Evolutionary conservation across 2,113 vertebrate species (phyloP).

Genomic region (Halcyon malimbica): DNA sequence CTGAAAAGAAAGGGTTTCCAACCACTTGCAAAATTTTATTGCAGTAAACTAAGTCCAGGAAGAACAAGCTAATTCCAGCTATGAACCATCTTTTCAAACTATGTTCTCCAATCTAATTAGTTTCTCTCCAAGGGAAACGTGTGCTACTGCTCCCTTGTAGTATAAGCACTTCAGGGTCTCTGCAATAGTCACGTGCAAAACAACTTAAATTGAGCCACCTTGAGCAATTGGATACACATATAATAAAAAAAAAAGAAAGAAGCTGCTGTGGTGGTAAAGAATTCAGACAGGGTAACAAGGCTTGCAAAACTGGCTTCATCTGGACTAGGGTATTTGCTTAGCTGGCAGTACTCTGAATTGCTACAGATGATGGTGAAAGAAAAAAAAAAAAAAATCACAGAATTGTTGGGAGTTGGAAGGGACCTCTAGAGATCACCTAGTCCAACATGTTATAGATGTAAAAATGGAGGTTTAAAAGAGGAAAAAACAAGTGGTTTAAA

Average conservation of each 20-base stretch:
- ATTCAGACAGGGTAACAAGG: background rate
- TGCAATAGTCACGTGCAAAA: background rate
- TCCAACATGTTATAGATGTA: background rate
- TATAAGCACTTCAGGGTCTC: background rate
- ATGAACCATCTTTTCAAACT: background rate
- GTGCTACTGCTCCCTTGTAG: background rate
- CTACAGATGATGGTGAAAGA: background rate
- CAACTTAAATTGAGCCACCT: background rate
- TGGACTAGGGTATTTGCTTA: background rate
- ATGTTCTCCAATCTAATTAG: background rate
- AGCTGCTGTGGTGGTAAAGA: background rate
- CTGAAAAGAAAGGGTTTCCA: background rate
- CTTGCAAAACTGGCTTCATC: background rate
- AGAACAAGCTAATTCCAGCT: background rate
- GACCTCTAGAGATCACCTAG: too few relatives aligned
- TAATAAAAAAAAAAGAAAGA: background rate
- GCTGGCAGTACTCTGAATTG: background rate
- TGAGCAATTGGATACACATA: background rate
- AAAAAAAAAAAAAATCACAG: background rate
- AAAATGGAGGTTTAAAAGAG: background rate
- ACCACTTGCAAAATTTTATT: background rate
- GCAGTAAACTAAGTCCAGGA: background rate
- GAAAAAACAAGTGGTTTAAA: background rate
- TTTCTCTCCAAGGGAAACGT: accelerated
- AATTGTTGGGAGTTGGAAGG: too few relatives aligned